phyloP scores from a whole-genome alignment of 2,113 vertebrate genomes.

The Hippocampus mohnikei region DNA sequence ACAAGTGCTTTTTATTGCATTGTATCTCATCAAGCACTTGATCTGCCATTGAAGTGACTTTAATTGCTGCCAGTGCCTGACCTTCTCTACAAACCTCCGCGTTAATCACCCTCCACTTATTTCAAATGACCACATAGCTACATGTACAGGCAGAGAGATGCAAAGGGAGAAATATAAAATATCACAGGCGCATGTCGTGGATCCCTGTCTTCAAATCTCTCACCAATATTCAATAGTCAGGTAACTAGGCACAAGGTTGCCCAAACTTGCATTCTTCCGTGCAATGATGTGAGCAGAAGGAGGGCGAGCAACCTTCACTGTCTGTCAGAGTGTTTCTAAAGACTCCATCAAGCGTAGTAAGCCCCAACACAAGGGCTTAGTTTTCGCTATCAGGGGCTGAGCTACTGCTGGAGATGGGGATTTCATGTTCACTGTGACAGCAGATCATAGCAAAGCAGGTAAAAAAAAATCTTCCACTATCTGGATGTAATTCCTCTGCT shows the following conservation, averaged over 20 bases:
- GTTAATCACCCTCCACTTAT: constrained; percentile 62
- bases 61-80: constrained; percentile 64
- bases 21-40: constrained; percentile 58
- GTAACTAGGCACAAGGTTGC: background rate
- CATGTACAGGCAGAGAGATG: constrained; percentile 8
- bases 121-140: constrained; percentile 55
- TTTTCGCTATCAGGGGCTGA: constrained; percentile 16
- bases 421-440: constrained; percentile 33
- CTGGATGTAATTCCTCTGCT: constrained; percentile 22
- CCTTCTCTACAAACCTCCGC: constrained; percentile 54
- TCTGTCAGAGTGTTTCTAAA: constrained; percentile 20
- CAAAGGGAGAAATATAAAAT: background rate
- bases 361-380: constrained; percentile 9
- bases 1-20: constrained; percentile 58
- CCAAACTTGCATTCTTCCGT: background rate
- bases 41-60: constrained; percentile 60
- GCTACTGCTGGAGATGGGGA: constrained; percentile 18
- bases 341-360: constrained; percentile 27
- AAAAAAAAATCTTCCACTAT: constrained; percentile 44
- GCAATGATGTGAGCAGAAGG: constrained; percentile 9
- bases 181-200: background rate
- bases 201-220: background rate
- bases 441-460: constrained; percentile 37
- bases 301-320: constrained; percentile 19
- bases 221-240: background rate